These are phyloP conservation scores for Aythya baeri DNA, from an alignment of 2,113 vertebrate species.

Conservation along the genomic window DNA sequence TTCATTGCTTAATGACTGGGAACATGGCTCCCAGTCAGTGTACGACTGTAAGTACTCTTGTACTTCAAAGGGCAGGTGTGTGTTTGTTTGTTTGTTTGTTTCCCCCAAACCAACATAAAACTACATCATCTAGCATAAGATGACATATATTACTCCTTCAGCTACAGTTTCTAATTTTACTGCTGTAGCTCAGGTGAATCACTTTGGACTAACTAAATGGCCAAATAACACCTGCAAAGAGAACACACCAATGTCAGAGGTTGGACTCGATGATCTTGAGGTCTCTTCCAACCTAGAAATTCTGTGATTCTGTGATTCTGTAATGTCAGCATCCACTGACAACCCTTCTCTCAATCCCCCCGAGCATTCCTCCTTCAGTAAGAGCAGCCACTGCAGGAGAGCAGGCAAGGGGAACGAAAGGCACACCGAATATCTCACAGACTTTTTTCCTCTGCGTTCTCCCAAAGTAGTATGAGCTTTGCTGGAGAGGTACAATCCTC, in stretches of 20 bases:
- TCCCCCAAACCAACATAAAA: not conserved
- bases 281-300: too few species aligned
- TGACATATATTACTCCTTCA: not conserved
- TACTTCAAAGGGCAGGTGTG: not conserved
- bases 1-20: not conserved
- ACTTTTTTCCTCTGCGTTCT: not conserved
- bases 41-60: not conserved
- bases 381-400: not conserved
- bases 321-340: not conserved
- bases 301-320: too few species aligned
- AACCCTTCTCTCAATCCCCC: not conserved
- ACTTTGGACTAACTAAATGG: rapidly evolving
- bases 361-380: rapidly evolving
- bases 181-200: not conserved
- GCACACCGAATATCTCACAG: not conserved
- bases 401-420: not conserved
- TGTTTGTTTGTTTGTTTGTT: too few species aligned
- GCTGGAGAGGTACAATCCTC: not conserved
- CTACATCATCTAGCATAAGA: not conserved
- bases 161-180: not conserved
- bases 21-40: not conserved
- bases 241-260: not conserved
- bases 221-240: not conserved
- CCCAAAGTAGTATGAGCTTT: not conserved
- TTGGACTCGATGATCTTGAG: too few species aligned